Base-by-base conservation (phyloP, 2,113 vertebrate species). In the Cardinalis cardinalis region DNA sequence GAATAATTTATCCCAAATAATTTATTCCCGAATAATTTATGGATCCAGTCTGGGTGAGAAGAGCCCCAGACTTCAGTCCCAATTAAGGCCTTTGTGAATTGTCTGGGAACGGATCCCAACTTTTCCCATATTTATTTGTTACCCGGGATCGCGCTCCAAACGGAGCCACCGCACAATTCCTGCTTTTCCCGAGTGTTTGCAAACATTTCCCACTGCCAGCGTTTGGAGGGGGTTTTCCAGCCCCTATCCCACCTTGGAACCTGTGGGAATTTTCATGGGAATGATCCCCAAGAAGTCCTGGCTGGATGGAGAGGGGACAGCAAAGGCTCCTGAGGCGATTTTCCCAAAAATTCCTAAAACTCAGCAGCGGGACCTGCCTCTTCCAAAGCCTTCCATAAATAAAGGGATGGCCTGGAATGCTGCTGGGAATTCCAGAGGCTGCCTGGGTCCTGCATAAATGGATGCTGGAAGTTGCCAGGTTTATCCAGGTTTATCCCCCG, bases 21-120 rank as follows among this genome's bases (percentile, higher is more conserved):
- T 95, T 94, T 65, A 87, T 80, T 25, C 55, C 56, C 21, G 75
- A 96, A 94, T 90, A 88, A 87, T 94, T 92, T 74, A 89, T 83
- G 80, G 87, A 84, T 95, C 63, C 25, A 78, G 83, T 66, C 81
- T 94, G 93, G 76, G 79, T 69, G 69, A 85, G 84, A 71, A 44
- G 87, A 93, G 92, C 76, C 8, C 73, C 58, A 94, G 90, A 46
- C 92, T 94, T 52, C 85, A 84, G 15, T 87, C 87, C 92, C 94
- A 95, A 95, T 96, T 96, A 94, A 89, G 19, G 77, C 90, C 87
- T 96, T 94, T 96, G 94, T 95, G 92, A 76, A 93, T 78, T 70
- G 87, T 87, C 95, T 95, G 95, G 95, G 95, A 96, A 95, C 74
- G 13, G 77, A 65, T 95, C 95, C 95, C 94, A 79, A 36, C 61